A percentile compares a stretch with the other conserved stretches of the same genome.
Conservation (phyloP, 2,113 vertebrate species). For the Sprattus sprattus region DNA sequence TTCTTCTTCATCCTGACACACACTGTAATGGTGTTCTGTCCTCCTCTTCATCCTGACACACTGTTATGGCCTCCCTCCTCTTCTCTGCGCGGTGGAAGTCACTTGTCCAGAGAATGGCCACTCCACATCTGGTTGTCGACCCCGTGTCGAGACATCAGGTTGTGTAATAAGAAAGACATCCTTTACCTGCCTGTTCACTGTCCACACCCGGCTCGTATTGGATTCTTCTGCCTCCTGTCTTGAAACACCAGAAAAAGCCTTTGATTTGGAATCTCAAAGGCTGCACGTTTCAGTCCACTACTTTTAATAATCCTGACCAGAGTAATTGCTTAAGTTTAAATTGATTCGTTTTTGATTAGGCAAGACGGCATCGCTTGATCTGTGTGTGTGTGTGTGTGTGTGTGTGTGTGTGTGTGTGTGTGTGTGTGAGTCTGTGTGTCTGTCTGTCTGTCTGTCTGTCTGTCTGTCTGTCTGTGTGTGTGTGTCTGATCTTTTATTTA, state of each 20-base stretch:
- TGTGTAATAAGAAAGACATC: background rate
- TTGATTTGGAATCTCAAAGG: background rate
- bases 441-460: background rate
- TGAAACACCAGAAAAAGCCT: background rate
- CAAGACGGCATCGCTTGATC: background rate
- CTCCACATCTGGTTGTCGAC: background rate
- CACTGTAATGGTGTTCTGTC: slow-evolving; percentile 18
- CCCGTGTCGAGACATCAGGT: background rate
- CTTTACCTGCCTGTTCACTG: background rate
- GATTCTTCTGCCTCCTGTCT: background rate
- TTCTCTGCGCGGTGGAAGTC: background rate
- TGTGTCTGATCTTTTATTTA: background rate
- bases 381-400: background rate
- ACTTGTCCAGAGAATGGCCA: background rate
- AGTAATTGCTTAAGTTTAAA: background rate
- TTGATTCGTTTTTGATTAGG: background rate
- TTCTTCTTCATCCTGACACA: slow-evolving; percentile 28
- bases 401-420: background rate
- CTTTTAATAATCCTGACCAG: background rate
- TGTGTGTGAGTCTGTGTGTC: background rate
- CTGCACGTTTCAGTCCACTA: background rate
- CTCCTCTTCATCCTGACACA: background rate
- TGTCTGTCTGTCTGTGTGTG: background rate
- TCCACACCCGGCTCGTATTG: background rate
- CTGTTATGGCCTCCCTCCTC: slow-evolving; percentile 15